A percentile compares a stretch with the other conserved stretches of the same genome.
phyloP scores from a whole-genome alignment of 2,113 vertebrate genomes.

The Tragelaphus scriptus region DNA sequence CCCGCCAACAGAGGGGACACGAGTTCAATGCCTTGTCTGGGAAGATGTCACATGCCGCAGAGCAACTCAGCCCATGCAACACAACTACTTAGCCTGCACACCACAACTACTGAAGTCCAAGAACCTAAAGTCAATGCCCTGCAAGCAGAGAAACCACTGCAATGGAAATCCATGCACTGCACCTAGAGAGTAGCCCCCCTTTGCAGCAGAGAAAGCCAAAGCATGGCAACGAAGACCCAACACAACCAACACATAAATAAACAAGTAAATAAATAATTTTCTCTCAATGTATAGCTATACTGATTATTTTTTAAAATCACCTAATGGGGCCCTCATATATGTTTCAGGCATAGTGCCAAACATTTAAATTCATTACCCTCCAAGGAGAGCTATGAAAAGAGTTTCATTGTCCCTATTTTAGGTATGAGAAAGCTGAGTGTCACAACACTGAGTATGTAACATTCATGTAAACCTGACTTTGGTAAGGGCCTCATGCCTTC shows the following conservation, averaged over 20 bases:
- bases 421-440: neutral
- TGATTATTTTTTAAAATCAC: neutral
- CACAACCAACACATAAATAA: neutral
- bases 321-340: neutral
- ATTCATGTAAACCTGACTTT: neutral
- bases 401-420: neutral
- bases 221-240: accelerated
- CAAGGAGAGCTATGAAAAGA: neutral
- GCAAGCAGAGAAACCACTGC: neutral
- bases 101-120: neutral
- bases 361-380: neutral
- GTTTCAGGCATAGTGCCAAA: neutral
- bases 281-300: neutral
- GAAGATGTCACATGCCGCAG: neutral
- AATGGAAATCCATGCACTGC: neutral
- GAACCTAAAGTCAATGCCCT: neutral
- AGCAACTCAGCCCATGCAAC: neutral
- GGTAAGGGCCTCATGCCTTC: neutral
- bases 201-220: neutral
- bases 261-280: neutral
- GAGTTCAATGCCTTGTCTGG: neutral
- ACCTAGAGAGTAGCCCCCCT: neutral
- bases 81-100: neutral
- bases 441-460: neutral
- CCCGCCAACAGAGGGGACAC: neutral